Evolutionary conservation across 2,888 invertebrate species (phyloP), one percentile per base, ranked within the genome.

Genomic region (Dryadula phaetusa): DNA sequence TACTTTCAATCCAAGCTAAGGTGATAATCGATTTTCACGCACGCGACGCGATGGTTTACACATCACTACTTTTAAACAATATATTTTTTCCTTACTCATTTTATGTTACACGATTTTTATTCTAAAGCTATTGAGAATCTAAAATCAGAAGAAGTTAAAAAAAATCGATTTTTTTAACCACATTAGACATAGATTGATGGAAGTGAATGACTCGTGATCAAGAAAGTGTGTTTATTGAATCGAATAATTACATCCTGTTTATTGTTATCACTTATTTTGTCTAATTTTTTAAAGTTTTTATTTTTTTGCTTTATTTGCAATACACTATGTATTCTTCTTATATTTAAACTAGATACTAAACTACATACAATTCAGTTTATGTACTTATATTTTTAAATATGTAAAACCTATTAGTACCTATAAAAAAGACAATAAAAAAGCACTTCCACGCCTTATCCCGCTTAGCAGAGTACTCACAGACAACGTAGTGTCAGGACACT

Each of bases 11-110:
- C 61, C 34, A 34, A 61, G 14, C 44, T 20, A 25, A 64, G n/a
- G 44, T 44, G 42, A 40, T 64, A 64, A 64, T 60, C 64, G 58
- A 64, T 64, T 64, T 58, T 58, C 64, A 64, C 58, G 64, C 64
- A 64, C 58, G 58, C 64, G 64, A 64, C 47, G 58, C 64, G 64
- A 64, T 40, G 28, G 3, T 47, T 49, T 40, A 47, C 58, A 64
- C 64, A 42, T 64, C 64, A 64, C 64, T 64, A 64, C 47, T 52
- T 34, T 25, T 47, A 58, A 58, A 58, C 18, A 63, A 63, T 53
- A 32, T 49, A 32, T 40, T 64, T 47, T 64, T 64, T 34, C 10
- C 40, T 28, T 37, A 12, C 20, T 20, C 20, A 18, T 28, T 22
- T 16, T 16, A 18, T 60, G 44, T 22, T 40, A 28, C 34, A 8